These are phyloP conservation scores for Ormyrus nitidulus DNA, from an alignment of 2,888 invertebrate species.

Conservation along the genomic window DNA sequence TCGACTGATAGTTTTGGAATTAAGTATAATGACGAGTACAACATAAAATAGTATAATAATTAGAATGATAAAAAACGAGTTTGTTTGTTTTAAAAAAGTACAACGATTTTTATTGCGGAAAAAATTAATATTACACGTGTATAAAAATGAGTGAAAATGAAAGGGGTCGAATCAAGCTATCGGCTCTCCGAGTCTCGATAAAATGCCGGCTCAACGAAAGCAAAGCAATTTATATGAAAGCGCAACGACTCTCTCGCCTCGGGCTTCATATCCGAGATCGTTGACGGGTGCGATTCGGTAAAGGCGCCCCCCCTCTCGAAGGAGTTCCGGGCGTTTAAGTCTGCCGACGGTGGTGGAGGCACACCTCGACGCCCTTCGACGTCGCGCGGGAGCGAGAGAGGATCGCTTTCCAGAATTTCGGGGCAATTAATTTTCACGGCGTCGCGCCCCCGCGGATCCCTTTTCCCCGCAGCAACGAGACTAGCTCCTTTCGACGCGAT, in stretches of 20 bases:
- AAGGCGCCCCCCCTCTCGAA: background rate
- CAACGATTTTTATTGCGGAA: background rate
- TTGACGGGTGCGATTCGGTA: slow-evolving; percentile 64
- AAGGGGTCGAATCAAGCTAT: too few relatives aligned
- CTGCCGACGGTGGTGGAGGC: slow-evolving; percentile 57
- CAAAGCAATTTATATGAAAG: slow-evolving; percentile 47
- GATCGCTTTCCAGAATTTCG: slow-evolving; percentile 45
- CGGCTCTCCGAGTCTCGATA: background rate
- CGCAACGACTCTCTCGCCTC: slow-evolving; percentile 10
- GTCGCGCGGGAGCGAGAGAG: slow-evolving; percentile 14
- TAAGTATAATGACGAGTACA: too few relatives aligned
- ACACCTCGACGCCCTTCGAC: slow-evolving; percentile 66
- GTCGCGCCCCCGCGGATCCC: background rate
- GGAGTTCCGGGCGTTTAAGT: slow-evolving; percentile 66
- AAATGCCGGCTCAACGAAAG: background rate
- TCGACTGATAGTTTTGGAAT: too few relatives aligned
- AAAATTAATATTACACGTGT: background rate
- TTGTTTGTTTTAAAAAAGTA: too few relatives aligned
- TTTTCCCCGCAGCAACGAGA: too few relatives aligned
- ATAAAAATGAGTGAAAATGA: too few relatives aligned
- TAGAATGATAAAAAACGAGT: too few relatives aligned
- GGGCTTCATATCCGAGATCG: slow-evolving; percentile 62
- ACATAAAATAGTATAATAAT: too few relatives aligned
- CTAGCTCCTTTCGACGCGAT: too few relatives aligned
- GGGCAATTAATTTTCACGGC: slow-evolving; percentile 45